Base-by-base conservation (phyloP, 2,888 invertebrate genomes). In the Patella depressa region DNA sequence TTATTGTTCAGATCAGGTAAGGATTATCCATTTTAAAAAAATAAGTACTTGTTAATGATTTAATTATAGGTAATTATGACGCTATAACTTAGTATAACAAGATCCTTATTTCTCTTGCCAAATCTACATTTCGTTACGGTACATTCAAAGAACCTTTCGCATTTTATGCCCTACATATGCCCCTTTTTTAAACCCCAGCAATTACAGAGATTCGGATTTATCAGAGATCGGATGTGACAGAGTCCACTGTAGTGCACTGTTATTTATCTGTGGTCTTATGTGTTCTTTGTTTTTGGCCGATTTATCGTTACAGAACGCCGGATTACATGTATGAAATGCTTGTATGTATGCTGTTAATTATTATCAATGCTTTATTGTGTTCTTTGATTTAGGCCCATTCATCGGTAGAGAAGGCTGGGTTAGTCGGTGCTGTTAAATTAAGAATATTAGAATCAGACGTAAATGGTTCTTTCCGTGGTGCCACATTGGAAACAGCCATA, bases 1-100 rank as follows among this genome's bases (percentile, higher is more conserved):
- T 79, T 99, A 99, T 92, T 98, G 98, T 89, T 99, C 99, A 0
- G 98, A 98, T 91, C 98, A 99, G 93, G 95, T 94, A 86, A 81
- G 70, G 9, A 4, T n/a, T 45, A 45, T 45, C 9, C 9, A 45
- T 3, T 4, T 45, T 9, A 45, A 1, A 45, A 9, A 45, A 45
- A 45, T 34, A 45, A 45, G 5, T 45, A 45, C 34, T 5, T 5
- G 34, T 45, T 45, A 45, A 0, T 45, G 9, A 9, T 45, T 7
- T 45, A 1, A 45, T 45, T 45, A 45, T 9, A 45, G 9, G 7
- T 45, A 45, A 45, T 45, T 45, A 45, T 45, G 45, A 45, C 45
- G 9, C 45, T 9, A 34, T 5, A 34, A 5, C 34, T 34, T 34
- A 34, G 34, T 5, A 45, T 45, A 45, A 9, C 9, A 45, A 45